Conservation (phyloP, 1,140 invertebrate genomes). For the Caerostris darwini region DNA sequence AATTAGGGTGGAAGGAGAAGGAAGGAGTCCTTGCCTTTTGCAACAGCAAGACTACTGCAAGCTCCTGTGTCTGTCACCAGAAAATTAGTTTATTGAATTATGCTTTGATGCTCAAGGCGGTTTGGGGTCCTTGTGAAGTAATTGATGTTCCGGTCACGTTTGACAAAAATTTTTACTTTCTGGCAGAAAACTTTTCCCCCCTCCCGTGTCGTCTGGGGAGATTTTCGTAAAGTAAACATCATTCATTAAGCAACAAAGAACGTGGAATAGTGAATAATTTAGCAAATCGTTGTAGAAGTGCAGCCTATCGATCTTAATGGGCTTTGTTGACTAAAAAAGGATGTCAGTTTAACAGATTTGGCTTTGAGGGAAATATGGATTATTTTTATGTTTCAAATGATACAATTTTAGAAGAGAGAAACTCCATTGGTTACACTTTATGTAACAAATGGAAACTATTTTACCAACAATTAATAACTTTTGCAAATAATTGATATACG, state of each 20-base stretch:
- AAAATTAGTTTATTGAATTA: constrained; percentile 39
- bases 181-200: neutral
- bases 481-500: too few relatives aligned
- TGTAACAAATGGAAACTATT: too few relatives aligned
- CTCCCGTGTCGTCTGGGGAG: neutral
- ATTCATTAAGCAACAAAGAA: neutral
- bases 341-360: neutral
- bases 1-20: neutral
- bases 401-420: too few relatives aligned
- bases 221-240: neutral
- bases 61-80: constrained; percentile 2
- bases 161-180: neutral
- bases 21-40: neutral
- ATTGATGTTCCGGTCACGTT: constrained; percentile 7
- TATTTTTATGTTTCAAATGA: too few relatives aligned
- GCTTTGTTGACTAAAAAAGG: neutral
- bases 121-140: neutral
- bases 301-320: neutral
- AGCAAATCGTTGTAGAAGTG: neutral
- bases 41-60: too few relatives aligned
- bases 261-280: neutral
- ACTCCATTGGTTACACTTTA: too few relatives aligned
- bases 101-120: neutral
- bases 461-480: too few relatives aligned
- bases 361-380: neutral